Evolutionary conservation across 2,113 vertebrate species (phyloP).

Genomic region (Dasyornis broadbenti): DNA sequence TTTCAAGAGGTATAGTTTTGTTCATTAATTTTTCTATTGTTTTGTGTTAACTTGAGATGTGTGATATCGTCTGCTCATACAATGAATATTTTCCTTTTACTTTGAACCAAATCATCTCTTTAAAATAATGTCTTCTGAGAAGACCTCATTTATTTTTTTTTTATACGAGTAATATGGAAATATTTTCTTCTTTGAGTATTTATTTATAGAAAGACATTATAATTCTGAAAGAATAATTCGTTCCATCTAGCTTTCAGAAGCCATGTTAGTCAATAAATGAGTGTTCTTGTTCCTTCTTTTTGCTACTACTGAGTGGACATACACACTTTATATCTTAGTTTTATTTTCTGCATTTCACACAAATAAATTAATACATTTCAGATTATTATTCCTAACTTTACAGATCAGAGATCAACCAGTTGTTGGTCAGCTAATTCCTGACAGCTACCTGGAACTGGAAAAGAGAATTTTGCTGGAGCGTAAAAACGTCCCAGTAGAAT

Average conservation of each 20-base stretch:
- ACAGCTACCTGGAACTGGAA: conserved; percentile 93
- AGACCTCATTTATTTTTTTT: background rate
- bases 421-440: conserved; percentile 93
- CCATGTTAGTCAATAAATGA: background rate
- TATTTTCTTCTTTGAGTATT: background rate
- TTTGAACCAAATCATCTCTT: background rate
- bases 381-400: conserved; percentile 30
- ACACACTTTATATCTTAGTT: background rate
- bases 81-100: background rate
- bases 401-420: conserved; percentile 93
- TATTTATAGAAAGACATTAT: background rate
- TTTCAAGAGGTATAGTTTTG: background rate
- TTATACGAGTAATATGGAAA: background rate
- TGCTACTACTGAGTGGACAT: background rate
- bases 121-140: background rate
- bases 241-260: background rate
- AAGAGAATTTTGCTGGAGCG: conserved; percentile 84
- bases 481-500: conserved; percentile 77
- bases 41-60: background rate
- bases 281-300: background rate
- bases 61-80: background rate
- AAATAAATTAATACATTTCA: background rate
- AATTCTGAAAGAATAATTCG: background rate
- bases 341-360: background rate
- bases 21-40: background rate